Evolutionary conservation across 2,797 vertebrate genomes (phyloP).

Genomic region (Myiothlypis coronata): DNA sequence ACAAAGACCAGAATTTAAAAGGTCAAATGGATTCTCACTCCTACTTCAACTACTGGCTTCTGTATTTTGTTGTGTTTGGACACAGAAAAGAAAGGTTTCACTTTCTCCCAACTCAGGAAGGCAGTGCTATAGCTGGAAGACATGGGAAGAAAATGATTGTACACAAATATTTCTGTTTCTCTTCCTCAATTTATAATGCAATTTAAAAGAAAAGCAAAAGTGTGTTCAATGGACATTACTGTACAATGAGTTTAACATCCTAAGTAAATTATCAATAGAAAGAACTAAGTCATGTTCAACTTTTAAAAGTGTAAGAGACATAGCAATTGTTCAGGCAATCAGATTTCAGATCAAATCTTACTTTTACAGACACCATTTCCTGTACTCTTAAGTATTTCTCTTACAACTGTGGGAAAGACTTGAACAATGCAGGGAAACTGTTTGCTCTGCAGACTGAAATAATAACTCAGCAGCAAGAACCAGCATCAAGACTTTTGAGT

Average conservation of each 20-base stretch:
- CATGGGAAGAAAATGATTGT: background rate
- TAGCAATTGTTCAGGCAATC: background rate
- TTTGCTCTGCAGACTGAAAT: background rate
- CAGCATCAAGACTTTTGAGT: background rate
- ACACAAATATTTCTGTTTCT: background rate
- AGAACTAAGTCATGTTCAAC: background rate
- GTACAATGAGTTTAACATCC: background rate
- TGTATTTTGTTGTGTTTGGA: background rate
- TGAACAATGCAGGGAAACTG: conserved; percentile 35
- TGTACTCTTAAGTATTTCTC: conserved; percentile 16
- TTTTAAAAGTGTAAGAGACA: background rate
- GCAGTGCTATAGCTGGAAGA: background rate
- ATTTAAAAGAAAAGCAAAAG: background rate
- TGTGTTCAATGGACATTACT: background rate
- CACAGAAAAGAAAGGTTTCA: background rate
- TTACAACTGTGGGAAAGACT: background rate
- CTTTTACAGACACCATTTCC: background rate
- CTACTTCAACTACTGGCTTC: background rate
- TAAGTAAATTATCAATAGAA: background rate
- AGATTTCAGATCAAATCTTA: background rate
- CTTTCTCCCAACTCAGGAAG: background rate
- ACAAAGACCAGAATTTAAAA: background rate
- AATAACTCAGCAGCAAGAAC: background rate
- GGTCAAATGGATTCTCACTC: background rate
- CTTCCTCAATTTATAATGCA: background rate